These are phyloP conservation scores for Aphaenogaster floridana DNA, from an alignment of 1,140 invertebrate genomes.

Conservation along the genomic window DNA sequence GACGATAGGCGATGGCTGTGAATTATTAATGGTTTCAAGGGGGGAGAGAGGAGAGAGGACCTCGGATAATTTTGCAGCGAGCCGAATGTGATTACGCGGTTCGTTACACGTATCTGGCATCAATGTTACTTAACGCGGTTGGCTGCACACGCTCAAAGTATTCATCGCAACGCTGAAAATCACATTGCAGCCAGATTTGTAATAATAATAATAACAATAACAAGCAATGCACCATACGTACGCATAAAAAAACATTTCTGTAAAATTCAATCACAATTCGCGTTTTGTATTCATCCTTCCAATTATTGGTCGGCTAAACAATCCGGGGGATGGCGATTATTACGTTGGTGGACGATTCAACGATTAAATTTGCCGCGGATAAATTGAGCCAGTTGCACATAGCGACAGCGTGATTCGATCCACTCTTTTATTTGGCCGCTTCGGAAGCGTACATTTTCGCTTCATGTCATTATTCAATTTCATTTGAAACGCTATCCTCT, in stretches of 20 bases:
- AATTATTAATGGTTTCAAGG: constrained; percentile 36
- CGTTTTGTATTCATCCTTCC: neutral
- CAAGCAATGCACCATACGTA: neutral
- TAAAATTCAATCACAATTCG: constrained; percentile 39
- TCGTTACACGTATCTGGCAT: constrained; percentile 48
- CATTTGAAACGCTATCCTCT: constrained; percentile 13
- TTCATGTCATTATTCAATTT: constrained; percentile 30
- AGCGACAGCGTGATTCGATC: constrained; percentile 11
- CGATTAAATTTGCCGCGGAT: constrained; percentile 42
- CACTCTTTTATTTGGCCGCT: constrained; percentile 21
- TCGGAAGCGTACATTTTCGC: constrained; percentile 26
- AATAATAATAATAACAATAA: constrained; percentile 33
- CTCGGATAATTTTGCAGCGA: constrained; percentile 33
- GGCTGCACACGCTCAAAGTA: constrained; percentile 26
- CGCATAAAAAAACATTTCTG: constrained; percentile 10
- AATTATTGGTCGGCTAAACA: constrained; percentile 26
- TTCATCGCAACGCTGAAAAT: constrained; percentile 39
- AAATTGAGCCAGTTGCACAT: constrained; percentile 1
- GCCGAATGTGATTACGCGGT: constrained; percentile 45
- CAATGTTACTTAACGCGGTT: constrained; percentile 52
- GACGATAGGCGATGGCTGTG: neutral
- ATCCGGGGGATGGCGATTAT: constrained; percentile 22
- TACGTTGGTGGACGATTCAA: constrained; percentile 1
- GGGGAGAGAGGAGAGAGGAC: too few relatives aligned
- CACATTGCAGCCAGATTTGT: constrained; percentile 1